Evolutionary conservation across 2,797 vertebrate genomes (phyloP), one percentile per base, ranked within the genome.

Genomic region (Sorex maritimensis): DNA sequence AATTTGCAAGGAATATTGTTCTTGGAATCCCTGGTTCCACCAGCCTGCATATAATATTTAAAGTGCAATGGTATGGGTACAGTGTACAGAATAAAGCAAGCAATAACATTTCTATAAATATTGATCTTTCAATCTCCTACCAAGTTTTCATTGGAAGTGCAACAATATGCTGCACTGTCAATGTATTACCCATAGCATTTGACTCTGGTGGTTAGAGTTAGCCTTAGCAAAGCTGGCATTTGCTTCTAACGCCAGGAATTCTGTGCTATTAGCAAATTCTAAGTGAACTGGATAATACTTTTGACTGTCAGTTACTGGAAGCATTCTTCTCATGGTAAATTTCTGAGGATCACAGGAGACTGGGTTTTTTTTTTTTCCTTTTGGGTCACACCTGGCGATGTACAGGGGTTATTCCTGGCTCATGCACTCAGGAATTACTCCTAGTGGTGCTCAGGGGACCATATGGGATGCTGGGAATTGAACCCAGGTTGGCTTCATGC

Each of bases 1-100:
- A 88, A 95, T 81, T 91, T 85, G 41, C 74, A 80, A 84, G 49
- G 92, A 92, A 87, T 69, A 87, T 81, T 92, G 84, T 83, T 93
- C 21, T 58, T 78, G 79, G 84, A 67, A 82, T 83, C 86, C 52
- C 49, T 83, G 90, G 74, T 84, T 95, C 75, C 86, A 88, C 44
- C 34, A 72, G 86, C 55, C 84, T 95, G 92, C 21, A 21, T 65
- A 3, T n/a, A 81, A 80, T 94, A 88, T 55, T 95, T 75, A 94
- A 94, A 81, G 38, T 41, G 12, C 14, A 81, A 4, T 44, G 49
- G 46, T 23, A 78, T 21, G 65, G 81, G 38, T 69, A 73, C 65
- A 61, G 46, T 91, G 67, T 79, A 11, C 17, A 79, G 65, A 72
- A 77, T 73, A 63, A 79, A 89, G 61, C 55, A 28, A 67, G 26